Base-by-base conservation (phyloP, 2,797 vertebrate species). In the Ibycter americanus region DNA sequence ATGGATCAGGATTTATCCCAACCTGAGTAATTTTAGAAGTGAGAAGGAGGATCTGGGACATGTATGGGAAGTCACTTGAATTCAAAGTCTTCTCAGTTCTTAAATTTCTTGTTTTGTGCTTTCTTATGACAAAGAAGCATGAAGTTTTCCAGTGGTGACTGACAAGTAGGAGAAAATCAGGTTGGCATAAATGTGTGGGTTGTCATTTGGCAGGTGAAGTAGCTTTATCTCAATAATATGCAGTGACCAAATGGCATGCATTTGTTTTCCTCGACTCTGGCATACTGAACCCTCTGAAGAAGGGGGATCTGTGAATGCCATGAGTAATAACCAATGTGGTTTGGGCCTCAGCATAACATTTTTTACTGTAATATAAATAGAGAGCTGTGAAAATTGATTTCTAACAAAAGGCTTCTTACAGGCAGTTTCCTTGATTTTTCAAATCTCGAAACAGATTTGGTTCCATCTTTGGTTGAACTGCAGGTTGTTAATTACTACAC, bases 261-360 rank as follows among this genome's bases (percentile, higher is more conserved):
- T 94, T 72, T 94, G 27, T 83, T 95, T 91, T 91, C 77, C 54
- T 93, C 27, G 83, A 26, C 52, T 79, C 26, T 72, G 59, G 51
- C 34, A 15, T 86, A 63, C 40, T 52, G 79, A 89, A 25, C 36
- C 17, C 18, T 72, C 19, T 59, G 49, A 85, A 67, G 42, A 68
- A 87, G 79, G 47, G 23, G 20, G 55, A 47, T 83, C 72, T 83
- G 0, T 66, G 73, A 87, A 63, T 74, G 40, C 77, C 68, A 23
- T 79, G 38, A 85, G 12, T 87, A 93, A 84, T 95, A 82, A 82
- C 34, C 74, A 65, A 31, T 76, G 56, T 58, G 26, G 22, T 89
- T 91, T 92, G 42, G 47, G 27, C 27, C 32, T 79, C 52, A 89
- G 29, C 26, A 11, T 81, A 91, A 63, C 25, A 34, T 76, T 65